Conservation (phyloP, 2,113 vertebrate species). For the Xiphias gladius region DNA sequence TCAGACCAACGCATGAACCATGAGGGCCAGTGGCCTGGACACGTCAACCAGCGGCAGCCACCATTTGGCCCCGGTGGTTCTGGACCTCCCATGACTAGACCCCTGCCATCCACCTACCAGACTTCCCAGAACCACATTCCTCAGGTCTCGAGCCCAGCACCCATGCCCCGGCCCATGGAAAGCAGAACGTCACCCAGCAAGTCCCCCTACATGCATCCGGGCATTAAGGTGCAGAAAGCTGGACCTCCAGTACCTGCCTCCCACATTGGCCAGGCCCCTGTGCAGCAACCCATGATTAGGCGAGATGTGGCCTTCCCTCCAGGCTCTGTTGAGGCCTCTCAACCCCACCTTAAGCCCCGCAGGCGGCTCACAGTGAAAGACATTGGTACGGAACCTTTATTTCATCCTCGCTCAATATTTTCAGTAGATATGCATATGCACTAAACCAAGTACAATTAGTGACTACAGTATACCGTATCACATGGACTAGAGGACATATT, state of each 20-base stretch:
- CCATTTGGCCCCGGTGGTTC: conserved; percentile 91
- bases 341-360: conserved; percentile 94
- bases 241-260: conserved; percentile 95
- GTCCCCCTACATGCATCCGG: conserved; percentile 94
- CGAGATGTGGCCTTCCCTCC: conserved; percentile 96
- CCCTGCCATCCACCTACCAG: conserved; percentile 93
- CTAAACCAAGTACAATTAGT: neutral
- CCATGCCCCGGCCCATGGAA: conserved; percentile 94
- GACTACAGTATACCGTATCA: neutral
- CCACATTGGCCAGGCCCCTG: conserved; percentile 91
- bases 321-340: conserved; percentile 94
- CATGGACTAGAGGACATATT: neutral
- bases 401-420: neutral
- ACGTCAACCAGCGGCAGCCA: conserved; percentile 92
- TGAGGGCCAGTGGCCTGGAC: conserved; percentile 94
- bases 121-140: conserved; percentile 97
- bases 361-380: conserved; percentile 95
- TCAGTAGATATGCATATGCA: too few species aligned
- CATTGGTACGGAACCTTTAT: conserved; percentile 86
- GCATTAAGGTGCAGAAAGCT: conserved; percentile 98
- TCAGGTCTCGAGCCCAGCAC: conserved; percentile 96
- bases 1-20: conserved; percentile 97
- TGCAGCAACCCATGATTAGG: conserved; percentile 93
- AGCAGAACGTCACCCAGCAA: conserved; percentile 97
- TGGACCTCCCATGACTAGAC: conserved; percentile 91